Conservation (phyloP, 2,888 invertebrate species). For the Macrosoma leucophasiata region DNA sequence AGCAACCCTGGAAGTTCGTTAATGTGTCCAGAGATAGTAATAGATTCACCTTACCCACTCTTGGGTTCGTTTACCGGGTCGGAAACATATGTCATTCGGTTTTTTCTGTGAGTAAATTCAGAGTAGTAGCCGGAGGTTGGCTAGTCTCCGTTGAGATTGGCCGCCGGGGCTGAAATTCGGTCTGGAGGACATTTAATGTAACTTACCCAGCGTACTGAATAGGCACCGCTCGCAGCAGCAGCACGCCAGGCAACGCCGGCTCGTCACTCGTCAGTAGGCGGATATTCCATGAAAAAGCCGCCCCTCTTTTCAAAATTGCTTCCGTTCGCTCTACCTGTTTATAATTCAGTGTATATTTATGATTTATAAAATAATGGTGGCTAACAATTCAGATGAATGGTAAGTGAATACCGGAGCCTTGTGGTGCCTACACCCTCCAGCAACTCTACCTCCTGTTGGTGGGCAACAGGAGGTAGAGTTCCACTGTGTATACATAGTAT, state of each 20-base stretch:
- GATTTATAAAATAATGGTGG: not conserved
- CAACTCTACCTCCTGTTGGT: slow-evolving; percentile 3
- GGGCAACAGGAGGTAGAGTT: slow-evolving; percentile 3
- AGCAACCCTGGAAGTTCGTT: too few relatives aligned
- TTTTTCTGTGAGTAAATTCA: too few relatives aligned
- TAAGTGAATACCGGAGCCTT: not conserved
- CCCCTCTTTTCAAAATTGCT: not conserved
- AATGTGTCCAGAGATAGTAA: too few relatives aligned
- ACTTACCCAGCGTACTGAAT: slow-evolving; percentile 6
- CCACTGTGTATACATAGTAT: not conserved
- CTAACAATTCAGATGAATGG: not conserved
- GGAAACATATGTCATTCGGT: too few relatives aligned
- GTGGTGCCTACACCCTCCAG: not conserved
- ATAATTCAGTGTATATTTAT: not conserved
- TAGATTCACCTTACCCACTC: too few relatives aligned
- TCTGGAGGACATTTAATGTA: too few relatives aligned
- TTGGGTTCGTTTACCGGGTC: too few relatives aligned
- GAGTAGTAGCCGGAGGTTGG: too few relatives aligned
- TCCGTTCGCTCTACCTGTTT: slow-evolving; percentile 12
- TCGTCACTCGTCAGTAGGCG: not conserved
- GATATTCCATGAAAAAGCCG: slow-evolving; percentile 1
- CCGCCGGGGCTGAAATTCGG: too few relatives aligned
- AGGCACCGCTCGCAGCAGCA: slow-evolving; percentile 16
- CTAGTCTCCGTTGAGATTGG: too few relatives aligned
- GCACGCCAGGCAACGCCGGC: slow-evolving; percentile 5